Conservation (phyloP, 2,888 invertebrate species). For the Epistrophe eligans region DNA sequence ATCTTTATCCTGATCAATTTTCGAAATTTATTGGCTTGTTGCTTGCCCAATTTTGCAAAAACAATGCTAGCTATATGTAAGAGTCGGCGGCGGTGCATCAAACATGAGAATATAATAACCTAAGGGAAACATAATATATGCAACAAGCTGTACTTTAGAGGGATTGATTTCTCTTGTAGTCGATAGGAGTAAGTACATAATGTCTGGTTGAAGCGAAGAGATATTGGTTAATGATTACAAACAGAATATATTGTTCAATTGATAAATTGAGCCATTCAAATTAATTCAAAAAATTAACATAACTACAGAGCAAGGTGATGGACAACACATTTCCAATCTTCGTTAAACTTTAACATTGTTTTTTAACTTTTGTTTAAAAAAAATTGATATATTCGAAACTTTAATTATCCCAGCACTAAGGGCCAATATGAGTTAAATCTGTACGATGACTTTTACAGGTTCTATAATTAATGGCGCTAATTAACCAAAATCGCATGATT, state of each 20-base stretch:
- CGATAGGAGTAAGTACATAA: neutral
- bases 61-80: neutral
- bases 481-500: no score
- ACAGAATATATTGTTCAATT: neutral
- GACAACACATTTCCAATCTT: no score
- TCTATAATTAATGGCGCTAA: no score
- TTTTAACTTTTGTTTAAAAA: no score
- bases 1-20: conserved; percentile 75
- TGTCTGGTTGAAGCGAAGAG: neutral
- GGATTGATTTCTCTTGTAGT: conserved; percentile 8
- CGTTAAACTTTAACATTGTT: no score
- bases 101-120: neutral
- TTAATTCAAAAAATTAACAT: neutral
- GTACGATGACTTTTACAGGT: no score
- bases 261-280: neutral
- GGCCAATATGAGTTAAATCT: no score
- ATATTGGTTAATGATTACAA: neutral
- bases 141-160: conserved; percentile 3
- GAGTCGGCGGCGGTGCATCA: neutral
- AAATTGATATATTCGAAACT: no score
- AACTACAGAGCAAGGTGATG: no score
- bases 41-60: conserved; percentile 54
- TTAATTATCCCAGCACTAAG: no score
- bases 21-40: conserved; percentile 72
- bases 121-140: conserved; percentile 1